Conservation (phyloP, 2,113 vertebrate species). For the Sus scrofa region DNA sequence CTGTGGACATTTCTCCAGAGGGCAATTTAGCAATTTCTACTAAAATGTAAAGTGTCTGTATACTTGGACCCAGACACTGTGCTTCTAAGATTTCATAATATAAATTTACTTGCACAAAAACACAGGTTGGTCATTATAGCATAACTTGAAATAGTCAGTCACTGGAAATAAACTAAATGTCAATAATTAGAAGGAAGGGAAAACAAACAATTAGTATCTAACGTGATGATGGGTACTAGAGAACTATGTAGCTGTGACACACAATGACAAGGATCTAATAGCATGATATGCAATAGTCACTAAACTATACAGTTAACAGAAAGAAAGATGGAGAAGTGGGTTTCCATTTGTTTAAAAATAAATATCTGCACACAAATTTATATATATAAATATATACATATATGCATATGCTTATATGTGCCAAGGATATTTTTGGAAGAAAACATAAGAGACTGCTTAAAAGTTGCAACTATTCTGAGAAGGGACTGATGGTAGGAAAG, state of each 20-base stretch:
- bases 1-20: conserved; percentile 39
- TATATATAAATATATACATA: neutral
- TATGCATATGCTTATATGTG: neutral
- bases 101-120: neutral
- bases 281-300: neutral
- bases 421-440: conserved; percentile 13
- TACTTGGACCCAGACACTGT: neutral
- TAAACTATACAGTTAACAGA: neutral
- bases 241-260: neutral
- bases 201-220: neutral
- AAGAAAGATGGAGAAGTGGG: neutral
- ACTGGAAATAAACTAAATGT: conserved; percentile 28
- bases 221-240: neutral
- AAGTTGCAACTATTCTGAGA: conserved; percentile 46
- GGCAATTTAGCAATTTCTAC: conserved; percentile 36
- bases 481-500: neutral
- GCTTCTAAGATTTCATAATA: neutral
- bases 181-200: neutral
- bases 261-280: neutral
- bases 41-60: conserved; percentile 3
- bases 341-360: conserved; percentile 8
- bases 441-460: conserved; percentile 17
- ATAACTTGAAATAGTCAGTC: conserved; percentile 32
- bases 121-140: neutral
- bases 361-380: neutral